Evolutionary conservation across 2,113 vertebrate genomes (phyloP), one percentile per base, ranked within the genome.

Genomic region (Megatriorchis doriae): DNA sequence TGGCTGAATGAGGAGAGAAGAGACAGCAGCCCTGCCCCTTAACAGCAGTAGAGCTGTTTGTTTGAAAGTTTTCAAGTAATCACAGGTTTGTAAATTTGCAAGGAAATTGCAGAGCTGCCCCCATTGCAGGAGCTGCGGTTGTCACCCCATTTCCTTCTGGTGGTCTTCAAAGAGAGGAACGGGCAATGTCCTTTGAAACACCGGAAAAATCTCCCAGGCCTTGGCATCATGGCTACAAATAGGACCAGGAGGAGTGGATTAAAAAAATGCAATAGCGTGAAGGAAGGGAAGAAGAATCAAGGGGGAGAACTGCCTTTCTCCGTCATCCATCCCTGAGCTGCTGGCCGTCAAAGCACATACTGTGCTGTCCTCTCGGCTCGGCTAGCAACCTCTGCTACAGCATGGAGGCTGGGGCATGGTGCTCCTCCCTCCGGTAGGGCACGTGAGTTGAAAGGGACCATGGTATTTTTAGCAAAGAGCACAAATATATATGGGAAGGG

Each of bases 361-460:
- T 40, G 45, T 55, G 43, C 56, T 68, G 55, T 48, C n/a, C 43
- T 72, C 81, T 53, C 0, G 6, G 16, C 47, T 25, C 2, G 4
- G 23, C 15, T 55, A 59, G 53, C 53, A 88, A 5, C 10, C 43
- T 68, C 45, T 83, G 71, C 48, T 77, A 56, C 53, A 53, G 40
- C 1, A 0, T 7, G 18, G 19, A 72, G 48, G 15, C 38, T 53
- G 23, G 25, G 42, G 48, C 26, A 20, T 1, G 4, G 31, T 18
- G 10, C 48, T 90, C 5, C 59, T 86, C n/a, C 27, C 23, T 70
- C 79, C 1, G 12, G 11, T 3, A 50, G 22, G 32, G 72, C 85
- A 70, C 0, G 0, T 26, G 72, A 56, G 31, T 16, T 3, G 2
- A 23, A 73, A 70, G 10, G 17, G 17, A 29, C 20, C 0, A 0